Evolutionary conservation across 2,113 vertebrate genomes (phyloP), one percentile per base, ranked within the genome.

Genomic region (Chaetura pelagica): DNA sequence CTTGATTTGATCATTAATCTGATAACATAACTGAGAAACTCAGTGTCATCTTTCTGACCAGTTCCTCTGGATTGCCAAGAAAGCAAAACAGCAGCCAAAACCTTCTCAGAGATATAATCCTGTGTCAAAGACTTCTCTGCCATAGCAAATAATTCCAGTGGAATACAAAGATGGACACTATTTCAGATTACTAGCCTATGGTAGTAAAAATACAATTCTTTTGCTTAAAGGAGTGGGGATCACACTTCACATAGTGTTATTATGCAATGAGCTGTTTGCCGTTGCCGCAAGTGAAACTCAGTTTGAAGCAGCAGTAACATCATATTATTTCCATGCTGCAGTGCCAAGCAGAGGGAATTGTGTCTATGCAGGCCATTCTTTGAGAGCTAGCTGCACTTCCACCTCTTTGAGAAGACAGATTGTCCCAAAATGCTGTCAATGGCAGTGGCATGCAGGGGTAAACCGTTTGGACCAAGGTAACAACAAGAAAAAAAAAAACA

Each of bases 341-440:
- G n/a, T 32, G 2, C 18, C 1, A 2, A 40, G 44, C 29, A 46
- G 5, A 63, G 6, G n/a, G 35, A 82, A 32, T 30, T 1, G 2
- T 29, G 34, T 7, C 26, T 18, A 1, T 14, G 10, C 0, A 1
- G 24, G 40, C 17, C 12, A 3, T 30, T 67, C 32, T 15, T 30
- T 68, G 44, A 82, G 7, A 68, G 5, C 23, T n/a, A 77, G 71
- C 11, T 1, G 1, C 8, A 7, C 18, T 0, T 0, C 2, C 12
- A 52, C 16, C 46, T 46, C 16, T 61, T 73, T 26, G 79, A 0
- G 3, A 19, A 51, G 15, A 6, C 42, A 66, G 17, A 24, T 8
- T 38, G 34, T 34, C 29, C 63, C 34, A 62, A 72, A 91, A 72
- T 35, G 46, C 19, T 58, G 32, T 10, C 58, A 83, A 27, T 29